Evolutionary conservation across 2,113 vertebrate genomes (phyloP).

Genomic region (Mirza zaza): DNA sequence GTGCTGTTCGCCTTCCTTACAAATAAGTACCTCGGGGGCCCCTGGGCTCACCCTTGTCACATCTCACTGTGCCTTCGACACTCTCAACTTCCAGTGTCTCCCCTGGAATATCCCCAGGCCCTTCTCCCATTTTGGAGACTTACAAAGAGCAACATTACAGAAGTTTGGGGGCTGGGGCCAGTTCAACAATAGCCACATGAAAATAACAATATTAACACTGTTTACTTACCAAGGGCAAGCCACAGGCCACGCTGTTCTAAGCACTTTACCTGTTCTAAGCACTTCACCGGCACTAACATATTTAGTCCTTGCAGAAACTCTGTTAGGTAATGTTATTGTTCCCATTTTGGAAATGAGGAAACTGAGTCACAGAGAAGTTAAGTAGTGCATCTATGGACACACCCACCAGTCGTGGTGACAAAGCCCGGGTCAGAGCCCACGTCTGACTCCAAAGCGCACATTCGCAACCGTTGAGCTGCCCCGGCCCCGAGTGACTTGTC

Average conservation of each 20-base stretch:
- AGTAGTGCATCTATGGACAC: neutral
- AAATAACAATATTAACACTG: neutral
- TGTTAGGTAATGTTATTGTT: neutral
- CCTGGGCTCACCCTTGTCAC: rapidly evolving
- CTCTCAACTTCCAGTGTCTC: neutral
- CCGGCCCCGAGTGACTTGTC: neutral
- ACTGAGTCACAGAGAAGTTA: neutral
- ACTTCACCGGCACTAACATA: too few species aligned
- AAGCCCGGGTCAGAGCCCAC: neutral
- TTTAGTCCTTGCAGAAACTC: neutral
- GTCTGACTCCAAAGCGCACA: too few species aligned
- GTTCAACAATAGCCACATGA: neutral
- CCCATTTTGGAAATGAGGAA: neutral
- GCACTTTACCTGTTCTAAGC: neutral
- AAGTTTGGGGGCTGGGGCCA: too few species aligned
- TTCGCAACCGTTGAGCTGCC: neutral
- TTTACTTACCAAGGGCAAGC: neutral
- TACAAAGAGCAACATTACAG: neutral
- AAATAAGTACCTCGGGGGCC: neutral
- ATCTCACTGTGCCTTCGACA: neutral
- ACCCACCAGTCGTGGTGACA: rapidly evolving
- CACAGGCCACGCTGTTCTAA: neutral
- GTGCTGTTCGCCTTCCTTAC: neutral
- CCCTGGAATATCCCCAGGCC: too few species aligned
- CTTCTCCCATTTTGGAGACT: too few species aligned